These are phyloP conservation scores for Taenioides sp. DNA, from an alignment of 2,797 vertebrate species.

Conservation along the genomic window DNA sequence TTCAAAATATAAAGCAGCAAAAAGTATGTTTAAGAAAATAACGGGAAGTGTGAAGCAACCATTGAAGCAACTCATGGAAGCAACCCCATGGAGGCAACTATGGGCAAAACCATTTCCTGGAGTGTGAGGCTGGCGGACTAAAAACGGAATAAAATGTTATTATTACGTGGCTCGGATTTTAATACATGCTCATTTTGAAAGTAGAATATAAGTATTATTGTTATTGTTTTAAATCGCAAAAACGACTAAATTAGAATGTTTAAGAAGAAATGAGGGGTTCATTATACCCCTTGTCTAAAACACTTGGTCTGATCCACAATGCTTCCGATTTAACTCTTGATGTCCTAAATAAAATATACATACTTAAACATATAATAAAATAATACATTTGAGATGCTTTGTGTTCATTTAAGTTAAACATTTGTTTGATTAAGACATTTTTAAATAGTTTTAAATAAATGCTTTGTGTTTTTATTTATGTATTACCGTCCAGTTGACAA, in stretches of 20 bases:
- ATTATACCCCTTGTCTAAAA: neutral
- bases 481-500: neutral
- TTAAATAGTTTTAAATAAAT: neutral
- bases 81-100: slow-evolving; percentile 28
- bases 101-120: neutral
- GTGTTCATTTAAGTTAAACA: no score
- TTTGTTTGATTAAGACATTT: no score
- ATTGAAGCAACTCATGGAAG: slow-evolving; percentile 1
- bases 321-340: neutral
- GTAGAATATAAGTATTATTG: no score
- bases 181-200: neutral
- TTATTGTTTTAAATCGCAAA: neutral
- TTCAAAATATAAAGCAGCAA: neutral
- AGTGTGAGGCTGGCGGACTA: neutral
- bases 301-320: neutral
- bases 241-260: neutral
- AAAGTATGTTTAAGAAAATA: neutral
- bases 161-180: neutral
- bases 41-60: slow-evolving; percentile 42
- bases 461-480: neutral
- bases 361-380: no score
- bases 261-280: neutral
- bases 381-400: no score
- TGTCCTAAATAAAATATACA: no score
- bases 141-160: neutral